These are phyloP conservation scores for Anas platyrhynchos DNA, from an alignment of 2,113 vertebrate species.

Conservation along the genomic window DNA sequence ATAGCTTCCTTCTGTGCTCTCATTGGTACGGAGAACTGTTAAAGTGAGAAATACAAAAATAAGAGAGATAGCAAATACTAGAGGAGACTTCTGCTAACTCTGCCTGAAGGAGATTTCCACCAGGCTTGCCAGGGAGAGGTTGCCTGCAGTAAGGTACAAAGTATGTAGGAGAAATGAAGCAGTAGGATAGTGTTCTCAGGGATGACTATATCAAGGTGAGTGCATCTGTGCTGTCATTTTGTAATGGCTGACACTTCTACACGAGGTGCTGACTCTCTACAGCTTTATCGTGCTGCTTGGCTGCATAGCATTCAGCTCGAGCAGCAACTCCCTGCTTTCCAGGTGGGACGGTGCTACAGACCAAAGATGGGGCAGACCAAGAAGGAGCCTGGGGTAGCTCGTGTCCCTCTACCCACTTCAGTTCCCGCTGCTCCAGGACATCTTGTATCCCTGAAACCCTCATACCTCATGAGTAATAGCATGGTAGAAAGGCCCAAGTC, in stretches of 20 bases:
- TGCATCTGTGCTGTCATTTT: not conserved
- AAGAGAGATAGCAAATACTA: not conserved
- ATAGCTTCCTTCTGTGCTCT: not conserved
- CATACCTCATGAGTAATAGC: not conserved
- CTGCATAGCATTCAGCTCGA: not conserved
- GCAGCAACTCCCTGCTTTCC: not conserved
- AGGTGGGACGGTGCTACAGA: not conserved
- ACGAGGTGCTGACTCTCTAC: not conserved
- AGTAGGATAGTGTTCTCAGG: not conserved
- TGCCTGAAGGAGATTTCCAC: slow-evolving; percentile 30
- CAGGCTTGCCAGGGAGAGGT: not conserved
- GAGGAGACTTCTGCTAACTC: not conserved
- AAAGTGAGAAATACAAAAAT: slow-evolving; percentile 16
- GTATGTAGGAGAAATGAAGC: not conserved
- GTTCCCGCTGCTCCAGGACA: not conserved
- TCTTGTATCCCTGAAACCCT: not conserved
- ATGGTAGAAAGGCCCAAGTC: not conserved
- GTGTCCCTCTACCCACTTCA: accelerated
- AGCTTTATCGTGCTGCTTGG: not conserved
- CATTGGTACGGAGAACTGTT: not conserved
- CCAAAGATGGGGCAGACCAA: not conserved
- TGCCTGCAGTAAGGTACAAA: not conserved
- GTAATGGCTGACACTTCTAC: not conserved
- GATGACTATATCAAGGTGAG: not conserved
- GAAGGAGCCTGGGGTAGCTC: not conserved